A percentile compares a stretch with the other conserved stretches of the same genome.
Conservation (phyloP, 1,140 invertebrate species). For the Calliopsis andreniformis region DNA sequence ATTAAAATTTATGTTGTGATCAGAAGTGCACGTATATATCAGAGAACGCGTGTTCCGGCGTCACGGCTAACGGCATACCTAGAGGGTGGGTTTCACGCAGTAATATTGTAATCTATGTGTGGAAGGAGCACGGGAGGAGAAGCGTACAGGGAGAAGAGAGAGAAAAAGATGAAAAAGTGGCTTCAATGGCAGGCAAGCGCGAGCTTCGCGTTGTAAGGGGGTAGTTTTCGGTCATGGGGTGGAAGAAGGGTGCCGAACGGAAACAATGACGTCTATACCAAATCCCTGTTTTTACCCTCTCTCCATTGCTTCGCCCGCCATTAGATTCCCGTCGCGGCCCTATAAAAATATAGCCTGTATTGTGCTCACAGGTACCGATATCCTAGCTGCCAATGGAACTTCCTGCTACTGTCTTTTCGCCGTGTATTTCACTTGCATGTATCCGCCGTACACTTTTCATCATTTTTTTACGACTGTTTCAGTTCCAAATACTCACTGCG, state of each 20-base stretch:
- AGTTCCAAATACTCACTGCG: too few relatives aligned
- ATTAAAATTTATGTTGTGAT: slow-evolving; percentile 82
- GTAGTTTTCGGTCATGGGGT: slow-evolving; percentile 72
- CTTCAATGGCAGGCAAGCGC: slow-evolving; percentile 72
- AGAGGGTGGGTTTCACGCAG: slow-evolving; percentile 63
- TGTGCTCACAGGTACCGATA: slow-evolving; percentile 64
- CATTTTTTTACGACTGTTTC: too few relatives aligned
- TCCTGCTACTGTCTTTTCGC: slow-evolving; percentile 43
- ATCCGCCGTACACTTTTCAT: too few relatives aligned
- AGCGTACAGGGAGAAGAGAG: slow-evolving; percentile 33
- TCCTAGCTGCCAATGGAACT: slow-evolving; percentile 58
- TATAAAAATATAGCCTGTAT: slow-evolving; percentile 77
- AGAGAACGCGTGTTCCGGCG: slow-evolving; percentile 61
- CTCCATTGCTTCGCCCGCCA: slow-evolving; percentile 69
- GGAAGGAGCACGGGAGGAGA: slow-evolving; percentile 77
- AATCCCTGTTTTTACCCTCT: slow-evolving; percentile 70
- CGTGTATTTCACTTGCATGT: slow-evolving; percentile 41
- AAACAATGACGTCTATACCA: slow-evolving; percentile 80
- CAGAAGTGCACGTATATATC: slow-evolving; percentile 79
- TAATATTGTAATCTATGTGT: slow-evolving; percentile 82
- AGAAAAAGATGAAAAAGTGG: slow-evolving; percentile 78
- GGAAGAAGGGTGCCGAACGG: slow-evolving; percentile 72
- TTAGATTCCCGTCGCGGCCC: slow-evolving; percentile 73
- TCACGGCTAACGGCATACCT: slow-evolving; percentile 44
- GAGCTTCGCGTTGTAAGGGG: slow-evolving; percentile 69